Percentiles rank a stretch among this genome's conserved stretches.
Conservation (phyloP, 2,797 vertebrate species). For the Myripristis murdjan region DNA sequence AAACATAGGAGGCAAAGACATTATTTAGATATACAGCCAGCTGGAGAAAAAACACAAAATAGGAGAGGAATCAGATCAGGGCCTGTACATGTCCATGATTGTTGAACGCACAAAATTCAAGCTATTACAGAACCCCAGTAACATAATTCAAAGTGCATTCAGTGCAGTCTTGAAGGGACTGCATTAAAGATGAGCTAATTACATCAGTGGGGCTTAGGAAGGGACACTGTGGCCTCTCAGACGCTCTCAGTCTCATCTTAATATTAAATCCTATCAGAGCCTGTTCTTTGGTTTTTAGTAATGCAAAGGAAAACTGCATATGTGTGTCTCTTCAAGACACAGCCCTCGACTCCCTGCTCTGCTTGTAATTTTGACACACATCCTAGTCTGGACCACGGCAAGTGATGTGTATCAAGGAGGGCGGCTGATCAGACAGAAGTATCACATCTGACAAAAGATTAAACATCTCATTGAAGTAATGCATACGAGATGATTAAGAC, state of each 20-base stretch:
- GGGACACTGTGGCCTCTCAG: not conserved
- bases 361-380: constrained; percentile 31
- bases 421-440: constrained; percentile 51
- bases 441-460: constrained; percentile 55
- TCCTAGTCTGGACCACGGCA: constrained; percentile 24
- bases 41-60: too few relatives aligned
- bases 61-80: too few relatives aligned
- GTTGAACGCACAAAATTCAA: not conserved
- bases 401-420: constrained; percentile 6
- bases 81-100: not conserved
- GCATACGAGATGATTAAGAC: constrained; percentile 55
- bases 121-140: not conserved
- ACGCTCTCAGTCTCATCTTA: not conserved
- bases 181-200: not conserved
- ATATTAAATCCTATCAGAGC: not conserved
- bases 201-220: not conserved
- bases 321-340: constrained; percentile 3
- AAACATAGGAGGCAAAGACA: too few relatives aligned
- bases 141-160: not conserved
- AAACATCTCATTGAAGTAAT: constrained; percentile 53
- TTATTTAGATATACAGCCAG: too few relatives aligned
- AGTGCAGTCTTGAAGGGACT: not conserved
- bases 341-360: not conserved
- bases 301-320: constrained; percentile 23
- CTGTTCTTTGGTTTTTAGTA: not conserved